Conservation (phyloP, 2,888 invertebrate species). For the Anodontia alba region DNA sequence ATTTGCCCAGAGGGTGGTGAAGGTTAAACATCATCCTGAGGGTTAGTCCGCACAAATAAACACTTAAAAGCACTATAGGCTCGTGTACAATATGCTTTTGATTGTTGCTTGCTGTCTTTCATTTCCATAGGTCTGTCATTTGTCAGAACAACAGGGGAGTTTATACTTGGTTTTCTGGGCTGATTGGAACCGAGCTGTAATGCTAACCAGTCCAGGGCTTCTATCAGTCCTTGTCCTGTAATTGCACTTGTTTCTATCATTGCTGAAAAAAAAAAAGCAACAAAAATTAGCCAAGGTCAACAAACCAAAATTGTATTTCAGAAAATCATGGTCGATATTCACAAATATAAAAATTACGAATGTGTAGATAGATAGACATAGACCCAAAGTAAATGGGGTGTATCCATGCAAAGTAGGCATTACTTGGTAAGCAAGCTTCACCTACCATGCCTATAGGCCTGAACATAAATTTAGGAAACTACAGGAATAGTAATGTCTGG, state of each 20-base stretch:
- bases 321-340: too few relatives aligned
- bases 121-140: slow-evolving; percentile 36
- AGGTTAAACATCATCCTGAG: background rate
- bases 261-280: slow-evolving; percentile 61
- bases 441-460: too few relatives aligned
- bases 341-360: background rate
- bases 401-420: too few relatives aligned
- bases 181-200: slow-evolving; percentile 67
- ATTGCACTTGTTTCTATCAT: slow-evolving; percentile 78
- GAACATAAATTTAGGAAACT: too few relatives aligned
- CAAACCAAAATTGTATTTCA: too few relatives aligned
- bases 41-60: slow-evolving; percentile 70
- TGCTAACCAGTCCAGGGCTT: slow-evolving; percentile 79
- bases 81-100: slow-evolving; percentile 74
- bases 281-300: too few relatives aligned
- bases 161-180: slow-evolving; percentile 31
- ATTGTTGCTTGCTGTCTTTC: slow-evolving; percentile 50
- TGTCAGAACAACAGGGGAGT: slow-evolving; percentile 3
- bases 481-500: too few relatives aligned
- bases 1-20: too few relatives aligned
- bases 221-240: slow-evolving; percentile 74
- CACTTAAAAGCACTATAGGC: slow-evolving; percentile 80
- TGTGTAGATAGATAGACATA: background rate
- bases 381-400: too few relatives aligned
- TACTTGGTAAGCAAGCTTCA: too few relatives aligned